Evolutionary conservation across 2,797 vertebrate genomes (phyloP), one percentile per base, ranked within the genome.

Genomic region (Myiotriccus ornatus): DNA sequence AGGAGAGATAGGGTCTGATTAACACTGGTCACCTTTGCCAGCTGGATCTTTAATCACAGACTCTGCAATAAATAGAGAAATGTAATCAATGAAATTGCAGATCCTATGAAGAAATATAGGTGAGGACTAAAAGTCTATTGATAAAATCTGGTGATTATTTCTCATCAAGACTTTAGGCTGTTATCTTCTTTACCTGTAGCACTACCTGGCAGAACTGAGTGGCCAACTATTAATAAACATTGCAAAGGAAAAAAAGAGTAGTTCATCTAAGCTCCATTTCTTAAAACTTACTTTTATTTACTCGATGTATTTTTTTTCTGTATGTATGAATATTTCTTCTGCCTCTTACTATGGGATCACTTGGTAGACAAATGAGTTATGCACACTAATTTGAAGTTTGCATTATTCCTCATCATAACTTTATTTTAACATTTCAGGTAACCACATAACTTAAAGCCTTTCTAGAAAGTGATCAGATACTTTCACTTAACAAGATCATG

Each of bases 61-160:
- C 16, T 44, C 68, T 75, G 57, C 37, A 95, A 68, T 83, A 92
- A 87, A 83, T 53, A 85, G 25, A 83, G 60, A 70, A 94, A 92
- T 30, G 18, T 34, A 90, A 88, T 81, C 80, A 90, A 89, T 87
- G 60, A 85, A 91, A 53, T 52, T 57, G 28, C 35, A 89, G 87
- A 80, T 85, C 46, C 23, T 70, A 56, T 52, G 32, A 95, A 94
- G 75, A 95, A 95, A 95, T 92, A 87, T 30, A 85, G 49, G 27
- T 43, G 30, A 7, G 3, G 41, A 64, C 25, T 85, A 57, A 83
- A 93, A 93, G 22, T 68, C 27, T 74, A 12, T 59, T 69, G 80
- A 89, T 75, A 84, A 91, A 92, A 93, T 93, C 57, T 87, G n/a
- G 27, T 64, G 55, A 80, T 91, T 85, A 50, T 89, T 87, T 89